A percentile compares a stretch with the other conserved stretches of the same genome.
Conservation (phyloP, 2,113 vertebrate species). For the Prietella phreatophila region DNA sequence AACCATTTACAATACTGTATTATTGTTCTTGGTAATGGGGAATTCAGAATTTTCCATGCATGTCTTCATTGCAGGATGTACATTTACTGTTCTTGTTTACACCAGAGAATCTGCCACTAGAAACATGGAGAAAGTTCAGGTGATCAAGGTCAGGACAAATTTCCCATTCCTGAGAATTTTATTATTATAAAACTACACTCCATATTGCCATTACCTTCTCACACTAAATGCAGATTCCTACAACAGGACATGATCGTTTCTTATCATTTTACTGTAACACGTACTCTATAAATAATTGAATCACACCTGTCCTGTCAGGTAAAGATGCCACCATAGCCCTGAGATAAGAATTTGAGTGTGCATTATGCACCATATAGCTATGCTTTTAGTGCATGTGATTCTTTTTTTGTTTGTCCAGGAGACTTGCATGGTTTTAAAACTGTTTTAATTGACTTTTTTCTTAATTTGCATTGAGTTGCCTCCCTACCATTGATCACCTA, state of each 20-base stretch:
- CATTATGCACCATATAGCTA: not conserved
- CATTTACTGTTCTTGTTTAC: slow-evolving; percentile 95
- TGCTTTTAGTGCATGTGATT: not conserved
- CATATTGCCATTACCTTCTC: not conserved
- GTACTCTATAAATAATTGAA: not conserved
- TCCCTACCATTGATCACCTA: not conserved
- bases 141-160: slow-evolving; percentile 85
- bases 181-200: not conserved
- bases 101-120: slow-evolving; percentile 91
- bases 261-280: not conserved
- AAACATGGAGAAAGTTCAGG: slow-evolving; percentile 99
- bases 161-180: not conserved
- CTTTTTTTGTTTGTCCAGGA: not conserved
- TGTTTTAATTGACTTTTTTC: not conserved
- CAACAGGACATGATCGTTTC: not conserved
- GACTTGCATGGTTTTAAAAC: no score
- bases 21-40: not conserved
- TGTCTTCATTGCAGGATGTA: slow-evolving; percentile 79
- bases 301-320: not conserved
- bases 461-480: not conserved
- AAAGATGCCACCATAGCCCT: not conserved
- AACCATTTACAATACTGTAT: not conserved
- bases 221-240: not conserved
- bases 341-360: not conserved
- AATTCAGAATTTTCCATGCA: not conserved